Evolutionary conservation across 2,113 vertebrate genomes (phyloP).

Genomic region (Ceyx cyanopectus): DNA sequence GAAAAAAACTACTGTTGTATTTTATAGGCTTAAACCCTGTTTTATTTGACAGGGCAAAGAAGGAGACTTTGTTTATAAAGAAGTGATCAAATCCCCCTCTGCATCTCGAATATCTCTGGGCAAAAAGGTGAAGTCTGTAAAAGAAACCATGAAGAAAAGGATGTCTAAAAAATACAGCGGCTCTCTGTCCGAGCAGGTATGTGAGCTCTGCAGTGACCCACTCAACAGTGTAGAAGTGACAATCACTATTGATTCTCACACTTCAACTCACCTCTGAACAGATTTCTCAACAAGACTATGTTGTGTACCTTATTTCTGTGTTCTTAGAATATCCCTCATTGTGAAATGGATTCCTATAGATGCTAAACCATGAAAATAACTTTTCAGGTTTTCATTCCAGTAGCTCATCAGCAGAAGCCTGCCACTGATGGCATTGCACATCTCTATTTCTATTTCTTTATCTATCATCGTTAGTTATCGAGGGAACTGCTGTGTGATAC

Average conservation of each 20-base stretch:
- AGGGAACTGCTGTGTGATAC: background rate
- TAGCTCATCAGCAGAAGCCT: background rate
- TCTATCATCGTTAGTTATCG: slow-evolving; percentile 2
- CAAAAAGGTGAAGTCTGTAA: slow-evolving; percentile 98
- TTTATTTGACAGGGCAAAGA: slow-evolving; percentile 86
- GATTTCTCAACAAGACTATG: background rate
- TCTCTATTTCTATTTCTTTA: slow-evolving; percentile 18
- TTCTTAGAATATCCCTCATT: slow-evolving; percentile 19
- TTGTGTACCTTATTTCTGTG: background rate
- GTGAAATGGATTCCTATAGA: slow-evolving; percentile 47
- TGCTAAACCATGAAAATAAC: slow-evolving; percentile 22
- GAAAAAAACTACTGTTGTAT: background rate
- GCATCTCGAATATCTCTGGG: slow-evolving; percentile 95
- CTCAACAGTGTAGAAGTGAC: background rate
- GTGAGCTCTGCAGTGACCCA: background rate
- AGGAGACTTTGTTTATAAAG: slow-evolving; percentile 92
- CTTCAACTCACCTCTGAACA: slow-evolving; percentile 8
- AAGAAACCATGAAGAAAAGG: slow-evolving; percentile 98
- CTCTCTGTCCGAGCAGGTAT: slow-evolving; percentile 92
- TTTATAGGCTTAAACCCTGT: background rate
- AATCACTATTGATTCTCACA: background rate
- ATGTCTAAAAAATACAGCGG: slow-evolving; percentile 99
- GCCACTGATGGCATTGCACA: background rate
- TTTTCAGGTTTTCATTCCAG: slow-evolving; percentile 34
- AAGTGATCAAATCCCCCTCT: slow-evolving; percentile 93